Conservation (phyloP, 2,113 vertebrate species). For the Haliaeetus leucogaster region DNA sequence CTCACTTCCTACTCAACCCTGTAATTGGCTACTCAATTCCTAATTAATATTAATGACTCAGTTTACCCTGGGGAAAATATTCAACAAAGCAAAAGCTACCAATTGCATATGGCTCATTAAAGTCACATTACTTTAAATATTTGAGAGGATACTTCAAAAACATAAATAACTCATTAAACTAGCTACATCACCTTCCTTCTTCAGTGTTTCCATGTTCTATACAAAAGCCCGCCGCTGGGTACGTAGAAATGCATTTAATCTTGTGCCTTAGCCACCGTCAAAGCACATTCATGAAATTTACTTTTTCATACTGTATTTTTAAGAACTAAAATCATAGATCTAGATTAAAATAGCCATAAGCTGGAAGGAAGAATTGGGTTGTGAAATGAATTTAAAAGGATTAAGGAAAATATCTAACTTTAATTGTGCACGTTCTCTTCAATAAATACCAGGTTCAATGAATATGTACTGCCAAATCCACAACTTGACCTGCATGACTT, state of each 20-base stretch:
- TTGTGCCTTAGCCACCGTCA: neutral
- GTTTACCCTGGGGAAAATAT: neutral
- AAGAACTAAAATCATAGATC: neutral
- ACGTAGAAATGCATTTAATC: neutral
- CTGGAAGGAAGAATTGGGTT: neutral
- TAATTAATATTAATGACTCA: slow-evolving; percentile 49
- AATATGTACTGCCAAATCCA: neutral
- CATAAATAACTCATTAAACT: slow-evolving; percentile 2
- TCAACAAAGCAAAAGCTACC: neutral
- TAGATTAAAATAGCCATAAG: neutral
- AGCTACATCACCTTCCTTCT: neutral
- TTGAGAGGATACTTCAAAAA: slow-evolving; percentile 4
- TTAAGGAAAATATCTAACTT: neutral
- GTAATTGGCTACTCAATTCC: slow-evolving; percentile 21
- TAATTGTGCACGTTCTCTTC: neutral
- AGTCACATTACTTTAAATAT: neutral
- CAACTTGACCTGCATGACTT: neutral
- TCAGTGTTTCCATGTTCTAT: neutral
- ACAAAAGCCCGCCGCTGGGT: neutral
- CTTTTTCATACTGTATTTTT: neutral
- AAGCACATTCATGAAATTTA: neutral
- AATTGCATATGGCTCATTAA: neutral
- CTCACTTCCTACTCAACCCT: neutral
- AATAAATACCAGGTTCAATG: neutral
- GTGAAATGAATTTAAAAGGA: neutral